Conservation (phyloP, 1,140 invertebrate species). For the Cephus cinctus region DNA sequence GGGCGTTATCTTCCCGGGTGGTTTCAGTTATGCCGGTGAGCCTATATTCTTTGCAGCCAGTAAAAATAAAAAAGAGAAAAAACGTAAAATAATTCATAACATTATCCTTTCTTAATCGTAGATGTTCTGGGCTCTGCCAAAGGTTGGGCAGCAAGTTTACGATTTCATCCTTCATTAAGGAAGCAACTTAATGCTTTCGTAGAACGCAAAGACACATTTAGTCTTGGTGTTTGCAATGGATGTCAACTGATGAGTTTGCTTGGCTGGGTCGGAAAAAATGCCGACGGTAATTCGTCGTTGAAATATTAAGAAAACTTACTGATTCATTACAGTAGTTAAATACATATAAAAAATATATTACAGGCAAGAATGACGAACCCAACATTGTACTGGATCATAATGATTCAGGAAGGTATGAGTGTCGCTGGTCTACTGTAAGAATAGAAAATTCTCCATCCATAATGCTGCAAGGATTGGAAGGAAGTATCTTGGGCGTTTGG, state of each 20-base stretch:
- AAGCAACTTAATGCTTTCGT: conserved; percentile 69
- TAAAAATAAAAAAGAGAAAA: conserved; percentile 5
- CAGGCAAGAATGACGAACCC: conserved; percentile 44
- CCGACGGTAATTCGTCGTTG: conserved; percentile 18
- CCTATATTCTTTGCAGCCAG: conserved; percentile 6
- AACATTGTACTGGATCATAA: conserved; percentile 84
- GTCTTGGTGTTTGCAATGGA: conserved; percentile 96
- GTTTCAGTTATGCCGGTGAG: conserved; percentile 93
- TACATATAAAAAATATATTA: not conserved
- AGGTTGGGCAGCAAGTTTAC: conserved; percentile 93
- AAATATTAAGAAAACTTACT: conserved; percentile 7
- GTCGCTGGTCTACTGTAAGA: conserved; percentile 82
- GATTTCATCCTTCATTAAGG: conserved; percentile 67
- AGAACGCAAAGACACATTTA: conserved; percentile 82
- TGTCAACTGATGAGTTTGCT: conserved; percentile 92
- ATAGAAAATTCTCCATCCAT: conserved; percentile 75
- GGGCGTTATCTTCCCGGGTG: conserved; percentile 93
- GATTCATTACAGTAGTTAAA: not conserved
- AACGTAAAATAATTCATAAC: not conserved
- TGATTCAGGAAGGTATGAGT: conserved; percentile 86
- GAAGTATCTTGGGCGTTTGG: conserved; percentile 87
- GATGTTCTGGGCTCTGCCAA: conserved; percentile 96
- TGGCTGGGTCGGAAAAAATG: conserved; percentile 69
- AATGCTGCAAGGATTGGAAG: conserved; percentile 87
- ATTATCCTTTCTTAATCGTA: conserved; percentile 32